Evolutionary conservation across 1,140 invertebrate genomes (phyloP), one percentile per base, ranked within the genome.

Genomic region (Amphibalanus amphitrite): DNA sequence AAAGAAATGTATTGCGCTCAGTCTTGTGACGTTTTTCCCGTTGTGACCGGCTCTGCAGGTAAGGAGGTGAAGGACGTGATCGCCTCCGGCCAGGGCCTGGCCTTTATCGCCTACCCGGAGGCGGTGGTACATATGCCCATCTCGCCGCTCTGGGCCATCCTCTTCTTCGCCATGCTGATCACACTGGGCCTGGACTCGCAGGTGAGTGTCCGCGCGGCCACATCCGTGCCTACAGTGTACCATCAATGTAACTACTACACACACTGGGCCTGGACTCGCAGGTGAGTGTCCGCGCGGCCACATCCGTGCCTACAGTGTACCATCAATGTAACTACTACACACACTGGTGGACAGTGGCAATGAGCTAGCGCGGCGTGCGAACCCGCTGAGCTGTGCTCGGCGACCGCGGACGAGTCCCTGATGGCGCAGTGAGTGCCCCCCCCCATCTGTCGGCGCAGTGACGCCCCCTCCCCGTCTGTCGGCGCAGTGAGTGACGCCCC

Each of bases 51-150:
- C n/a, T 38, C 33, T 38, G 4, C 64, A 65, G 64, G 64, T 23
- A 65, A 65, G 64, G 64, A 71, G 20, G 72, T 75, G 0, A 29
- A 84, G 3, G 84, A 86, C 67, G 89, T 90, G 30, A 88, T 90
- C 89, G 90, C 13, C 25, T 77, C 81, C 40, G 80, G 80, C 10
- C 79, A 69, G 74, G 83, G 72, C 78, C 79, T 93, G 69, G 90
- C 90, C 1, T 93, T 92, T 77, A 89, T 92, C 71, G 90, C 90
- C 17, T 93, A 93, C 79, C 91, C 91, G 0, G 90, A 91, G 79
- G 90, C 90, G 0, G 88, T 93, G 1, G 85, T 89, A 0, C 83
- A 92, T 78, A 90, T 3, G 91, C 91, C 4, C 89, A 88, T 26
- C 89, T 86, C 90, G 29, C 85, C 84, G 40, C 74, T 93, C 15